Conservation (phyloP, 2,113 vertebrate genomes). For the western clawed frog (Xenopus tropicalis) region UCB_Xtro_10.0 CM004446.2:75368001-75368500, state of each 20-base stretch:
- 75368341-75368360: conserved; percentile 49
- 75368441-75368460: too few relatives aligned
- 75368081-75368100: too few relatives aligned
- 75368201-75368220: conserved; percentile 62
- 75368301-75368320: conserved; percentile 72
- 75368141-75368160: conserved; percentile 66
- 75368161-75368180: conserved; percentile 67
- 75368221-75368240: conserved; percentile 74
- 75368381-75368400: too few relatives aligned
- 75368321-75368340: conserved; percentile 55
- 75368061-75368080: too few relatives aligned
- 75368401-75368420: too few relatives aligned
- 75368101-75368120: neutral
- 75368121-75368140: neutral
- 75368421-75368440: too few relatives aligned
- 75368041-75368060: conserved; percentile 75
- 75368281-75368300: conserved; percentile 75
- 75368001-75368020: conserved; percentile 58
- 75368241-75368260: conserved; percentile 59
- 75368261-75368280: conserved; percentile 66
- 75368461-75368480: too few relatives aligned
- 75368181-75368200: conserved; percentile 69
- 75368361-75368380: neutral
- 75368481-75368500: too few relatives aligned
- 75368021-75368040: conserved; percentile 68